Evolutionary conservation across 1,140 invertebrate species (phyloP).

Genomic region (Cheumatopsyche charites): DNA sequence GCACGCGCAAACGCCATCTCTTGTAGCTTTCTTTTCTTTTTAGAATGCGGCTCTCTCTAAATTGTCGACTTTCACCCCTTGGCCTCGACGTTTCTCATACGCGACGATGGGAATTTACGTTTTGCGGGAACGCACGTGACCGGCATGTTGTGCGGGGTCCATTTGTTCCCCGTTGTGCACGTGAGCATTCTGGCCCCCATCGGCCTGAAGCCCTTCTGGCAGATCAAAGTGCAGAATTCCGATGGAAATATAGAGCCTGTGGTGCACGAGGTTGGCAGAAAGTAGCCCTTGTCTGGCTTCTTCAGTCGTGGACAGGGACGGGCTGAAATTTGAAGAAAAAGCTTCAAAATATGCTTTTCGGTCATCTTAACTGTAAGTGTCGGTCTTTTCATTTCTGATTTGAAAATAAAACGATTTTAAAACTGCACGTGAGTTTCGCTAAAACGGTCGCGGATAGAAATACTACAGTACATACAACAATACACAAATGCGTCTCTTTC

Average conservation of each 20-base stretch:
- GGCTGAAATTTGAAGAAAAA: constrained; percentile 51
- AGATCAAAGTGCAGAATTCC: constrained; percentile 55
- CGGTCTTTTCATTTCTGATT: too few relatives aligned
- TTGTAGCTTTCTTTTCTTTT: too few relatives aligned
- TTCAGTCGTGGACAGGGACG: constrained; percentile 55
- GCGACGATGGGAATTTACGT: constrained; percentile 2
- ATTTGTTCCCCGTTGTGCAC: constrained; percentile 39
- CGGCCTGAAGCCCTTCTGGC: constrained; percentile 54
- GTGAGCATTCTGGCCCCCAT: constrained; percentile 39
- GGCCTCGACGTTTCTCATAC: too few relatives aligned
- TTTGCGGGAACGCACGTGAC: constrained; percentile 48
- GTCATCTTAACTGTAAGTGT: too few relatives aligned
- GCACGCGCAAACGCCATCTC: too few relatives aligned
- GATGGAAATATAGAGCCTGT: constrained; percentile 54
- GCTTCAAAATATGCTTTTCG: too few relatives aligned
- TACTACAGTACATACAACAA: too few relatives aligned
- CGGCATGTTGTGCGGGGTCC: constrained; percentile 39
- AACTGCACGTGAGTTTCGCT: too few relatives aligned
- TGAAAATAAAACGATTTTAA: too few relatives aligned
- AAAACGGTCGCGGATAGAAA: too few relatives aligned
- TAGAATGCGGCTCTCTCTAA: background rate
- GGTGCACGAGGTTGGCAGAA: constrained; percentile 57
- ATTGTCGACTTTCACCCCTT: background rate
- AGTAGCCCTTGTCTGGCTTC: constrained; percentile 55
- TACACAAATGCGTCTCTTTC: too few relatives aligned